These are phyloP conservation scores for Oryzias melastigma DNA, from an alignment of 2,113 vertebrate genomes.

Conservation along the genomic window DNA sequence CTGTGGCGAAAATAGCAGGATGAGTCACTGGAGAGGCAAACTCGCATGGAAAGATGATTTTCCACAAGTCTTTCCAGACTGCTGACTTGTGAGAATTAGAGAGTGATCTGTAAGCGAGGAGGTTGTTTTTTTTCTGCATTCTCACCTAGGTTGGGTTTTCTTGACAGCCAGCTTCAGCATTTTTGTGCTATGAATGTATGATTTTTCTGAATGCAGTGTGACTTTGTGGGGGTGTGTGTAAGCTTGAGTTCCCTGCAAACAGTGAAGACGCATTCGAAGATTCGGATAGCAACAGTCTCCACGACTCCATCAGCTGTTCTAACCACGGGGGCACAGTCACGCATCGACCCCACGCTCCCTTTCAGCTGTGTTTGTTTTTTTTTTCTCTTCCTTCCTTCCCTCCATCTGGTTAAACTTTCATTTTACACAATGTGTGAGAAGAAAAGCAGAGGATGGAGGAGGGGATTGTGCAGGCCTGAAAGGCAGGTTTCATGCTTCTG, in stretches of 20 bases:
- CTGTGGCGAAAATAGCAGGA: slow-evolving; percentile 51
- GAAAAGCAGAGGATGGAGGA: slow-evolving; percentile 4
- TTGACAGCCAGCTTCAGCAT: slow-evolving; percentile 19
- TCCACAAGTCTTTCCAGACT: slow-evolving; percentile 47
- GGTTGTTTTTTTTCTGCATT: slow-evolving; percentile 17
- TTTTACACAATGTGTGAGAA: slow-evolving; percentile 27
- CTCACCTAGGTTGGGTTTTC: slow-evolving; percentile 18
- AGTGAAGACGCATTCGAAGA: background rate
- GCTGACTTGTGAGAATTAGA: slow-evolving; percentile 45
- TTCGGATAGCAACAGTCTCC: slow-evolving; percentile 30
- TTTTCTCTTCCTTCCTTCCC: slow-evolving; percentile 38
- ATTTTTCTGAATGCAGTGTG: slow-evolving; percentile 38
- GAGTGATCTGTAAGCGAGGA: slow-evolving; percentile 42
- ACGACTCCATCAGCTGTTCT: slow-evolving; percentile 38
- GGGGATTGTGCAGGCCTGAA: slow-evolving; percentile 25
- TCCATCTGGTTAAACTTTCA: slow-evolving; percentile 66
- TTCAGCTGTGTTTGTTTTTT: slow-evolving; percentile 40
- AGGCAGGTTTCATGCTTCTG: slow-evolving; percentile 8
- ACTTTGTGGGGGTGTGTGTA: slow-evolving; percentile 28
- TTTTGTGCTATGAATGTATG: background rate
- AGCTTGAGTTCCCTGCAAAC: background rate
- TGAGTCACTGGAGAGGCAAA: slow-evolving; percentile 57
- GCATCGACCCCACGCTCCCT: slow-evolving; percentile 38
- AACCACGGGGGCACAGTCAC: slow-evolving; percentile 12
- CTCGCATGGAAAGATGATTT: slow-evolving; percentile 46